phyloP scores from a whole-genome alignment of 2,113 vertebrate species.

The Cephalopholis sonnerati region DNA sequence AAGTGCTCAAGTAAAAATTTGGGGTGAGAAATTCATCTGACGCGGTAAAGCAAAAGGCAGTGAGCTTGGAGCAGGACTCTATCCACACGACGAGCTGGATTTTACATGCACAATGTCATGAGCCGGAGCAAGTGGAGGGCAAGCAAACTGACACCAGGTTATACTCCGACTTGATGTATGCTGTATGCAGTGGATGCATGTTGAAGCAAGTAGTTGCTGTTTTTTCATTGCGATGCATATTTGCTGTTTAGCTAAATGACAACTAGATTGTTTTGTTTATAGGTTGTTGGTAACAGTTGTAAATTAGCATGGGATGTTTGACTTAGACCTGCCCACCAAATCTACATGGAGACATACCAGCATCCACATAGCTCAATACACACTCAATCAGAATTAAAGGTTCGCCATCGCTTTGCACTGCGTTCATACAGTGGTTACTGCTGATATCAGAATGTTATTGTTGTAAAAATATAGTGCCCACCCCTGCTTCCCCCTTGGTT shows the following conservation, averaged over 20 bases:
- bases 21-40: constrained; percentile 3
- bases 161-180: not conserved
- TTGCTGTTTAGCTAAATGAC: not conserved
- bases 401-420: too few species aligned
- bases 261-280: not conserved
- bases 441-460: too few species aligned
- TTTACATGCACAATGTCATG: not conserved
- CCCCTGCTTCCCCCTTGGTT: too few species aligned
- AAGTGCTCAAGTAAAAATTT: not conserved
- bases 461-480: too few species aligned
- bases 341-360: too few species aligned
- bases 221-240: not conserved
- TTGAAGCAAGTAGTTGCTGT: too few species aligned
- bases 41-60: not conserved
- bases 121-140: not conserved
- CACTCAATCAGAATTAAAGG: too few species aligned
- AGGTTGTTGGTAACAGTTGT: too few species aligned
- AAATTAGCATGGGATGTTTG: too few species aligned
- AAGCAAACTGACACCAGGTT: not conserved
- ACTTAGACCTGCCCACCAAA: too few species aligned
- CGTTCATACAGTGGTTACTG: too few species aligned
- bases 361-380: too few species aligned
- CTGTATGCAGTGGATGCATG: not conserved
- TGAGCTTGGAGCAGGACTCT: not conserved
- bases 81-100: not conserved